phyloP scores from a whole-genome alignment of 92 coral and sea anemone genomes.

The Actinernus sp. region DNA sequence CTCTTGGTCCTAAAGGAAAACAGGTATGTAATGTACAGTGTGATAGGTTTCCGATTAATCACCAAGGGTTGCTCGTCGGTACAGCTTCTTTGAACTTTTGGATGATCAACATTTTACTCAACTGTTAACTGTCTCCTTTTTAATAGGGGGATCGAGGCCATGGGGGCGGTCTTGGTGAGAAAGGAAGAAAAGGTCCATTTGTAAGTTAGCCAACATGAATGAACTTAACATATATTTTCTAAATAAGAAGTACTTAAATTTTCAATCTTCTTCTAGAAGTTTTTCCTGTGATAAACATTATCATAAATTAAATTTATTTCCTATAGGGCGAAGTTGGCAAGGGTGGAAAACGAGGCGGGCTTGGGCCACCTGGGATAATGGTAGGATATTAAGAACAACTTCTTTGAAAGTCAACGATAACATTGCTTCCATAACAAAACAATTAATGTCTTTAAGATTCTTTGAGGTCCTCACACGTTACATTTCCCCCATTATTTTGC shows the following conservation, averaged over 20 bases:
- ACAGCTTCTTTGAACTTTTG: neutral
- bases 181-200: constrained; percentile 32
- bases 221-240: neutral
- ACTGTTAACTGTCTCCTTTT: neutral
- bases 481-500: neutral
- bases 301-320: neutral
- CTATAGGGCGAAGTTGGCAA: constrained; percentile 53
- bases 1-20: constrained; percentile 13
- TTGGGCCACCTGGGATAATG: constrained; percentile 52
- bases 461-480: no score
- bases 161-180: constrained; percentile 42
- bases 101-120: neutral
- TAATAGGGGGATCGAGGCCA: constrained; percentile 43
- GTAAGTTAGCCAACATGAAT: constrained; percentile 9
- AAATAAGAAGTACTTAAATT: no score
- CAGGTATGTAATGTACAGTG: constrained; percentile 1
- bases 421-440: no score
- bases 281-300: no score
- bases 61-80: neutral
- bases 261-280: no score
- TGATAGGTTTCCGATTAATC: neutral
- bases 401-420: neutral
- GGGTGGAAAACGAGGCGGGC: constrained; percentile 52
- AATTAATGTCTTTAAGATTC: no score
- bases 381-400: constrained; percentile 7